Percentiles rank a stretch among this genome's conserved stretches.
These are phyloP conservation scores for Apotomis capreana DNA, from an alignment of 2,888 invertebrate genomes.

Conservation along the genomic window DNA sequence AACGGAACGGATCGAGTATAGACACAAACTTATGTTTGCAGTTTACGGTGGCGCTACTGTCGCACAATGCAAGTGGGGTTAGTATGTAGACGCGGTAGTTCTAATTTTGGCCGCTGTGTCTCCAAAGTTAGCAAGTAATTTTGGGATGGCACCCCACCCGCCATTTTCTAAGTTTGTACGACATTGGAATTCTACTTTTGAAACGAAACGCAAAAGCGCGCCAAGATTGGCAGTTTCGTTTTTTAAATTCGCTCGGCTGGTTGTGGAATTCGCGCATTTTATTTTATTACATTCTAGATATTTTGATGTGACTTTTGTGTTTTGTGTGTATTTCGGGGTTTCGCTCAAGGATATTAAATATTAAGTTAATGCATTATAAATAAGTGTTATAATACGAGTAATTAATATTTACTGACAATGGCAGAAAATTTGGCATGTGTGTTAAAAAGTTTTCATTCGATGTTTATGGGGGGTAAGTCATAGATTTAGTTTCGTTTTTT, in stretches of 20 bases:
- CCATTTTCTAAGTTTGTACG: conserved; percentile 63
- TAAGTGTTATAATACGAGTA: no score
- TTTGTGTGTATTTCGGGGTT: not conserved
- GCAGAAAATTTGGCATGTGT: conserved; percentile 34
- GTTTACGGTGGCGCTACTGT: conserved; percentile 7
- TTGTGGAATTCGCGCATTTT: conserved; percentile 17
- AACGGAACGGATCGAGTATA: conserved; percentile 58
- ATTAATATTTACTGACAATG: conserved; percentile 4
- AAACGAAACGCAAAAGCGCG: conserved; percentile 44
- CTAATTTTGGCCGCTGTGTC: conserved; percentile 1
- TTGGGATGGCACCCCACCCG: conserved; percentile 56
- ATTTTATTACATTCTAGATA: not conserved
- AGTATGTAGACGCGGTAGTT: conserved; percentile 8
- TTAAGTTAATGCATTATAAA: no score
- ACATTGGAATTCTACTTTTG: conserved; percentile 51
- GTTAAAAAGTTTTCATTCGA: conserved; percentile 33
- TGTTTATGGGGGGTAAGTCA: conserved; percentile 28
- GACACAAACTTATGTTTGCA: conserved; percentile 21
- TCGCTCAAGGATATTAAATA: no score
- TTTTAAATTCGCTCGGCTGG: conserved; percentile 27
- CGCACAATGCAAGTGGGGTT: not conserved
- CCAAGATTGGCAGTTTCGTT: conserved; percentile 36
- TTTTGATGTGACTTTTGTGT: not conserved
- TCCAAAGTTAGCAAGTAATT: conserved; percentile 52
- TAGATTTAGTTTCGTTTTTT: not conserved